A percentile compares a stretch with the other conserved stretches of the same genome.
Evolutionary conservation across 2,113 vertebrate species (phyloP).

Genomic region (Nansenia antarctica): DNA sequence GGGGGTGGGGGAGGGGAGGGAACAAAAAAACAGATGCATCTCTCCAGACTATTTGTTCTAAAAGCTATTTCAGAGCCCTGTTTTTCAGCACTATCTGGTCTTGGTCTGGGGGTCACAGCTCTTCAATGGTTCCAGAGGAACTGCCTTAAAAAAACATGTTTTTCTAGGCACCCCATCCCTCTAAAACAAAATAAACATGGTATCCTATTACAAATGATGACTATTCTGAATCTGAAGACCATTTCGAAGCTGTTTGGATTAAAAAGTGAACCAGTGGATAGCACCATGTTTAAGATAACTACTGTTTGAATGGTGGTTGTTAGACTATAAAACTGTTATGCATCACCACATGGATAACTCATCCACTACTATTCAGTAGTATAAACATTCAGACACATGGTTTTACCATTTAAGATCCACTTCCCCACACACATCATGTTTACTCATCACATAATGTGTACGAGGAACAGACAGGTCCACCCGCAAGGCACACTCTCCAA

Average conservation of each 20-base stretch:
- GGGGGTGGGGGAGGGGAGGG: conserved; percentile 57
- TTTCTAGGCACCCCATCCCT: neutral
- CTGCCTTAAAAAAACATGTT: neutral
- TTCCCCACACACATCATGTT: neutral
- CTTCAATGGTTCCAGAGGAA: conserved; percentile 16
- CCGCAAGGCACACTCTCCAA: conserved; percentile 46
- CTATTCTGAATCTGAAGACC: neutral
- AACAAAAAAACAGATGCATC: conserved; percentile 71
- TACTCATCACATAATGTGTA: conserved; percentile 33
- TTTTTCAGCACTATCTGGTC: conserved; percentile 27
- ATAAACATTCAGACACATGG: conserved; percentile 37
- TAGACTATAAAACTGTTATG: neutral
- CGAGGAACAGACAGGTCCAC: conserved; percentile 19
- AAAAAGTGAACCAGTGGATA: no score
- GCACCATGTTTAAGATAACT: neutral
- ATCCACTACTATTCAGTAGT: conserved; percentile 27
- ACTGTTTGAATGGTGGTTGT: neutral
- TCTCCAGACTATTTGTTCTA: conserved; percentile 52
- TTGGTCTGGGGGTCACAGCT: conserved; percentile 6
- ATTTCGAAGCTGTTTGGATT: no score
- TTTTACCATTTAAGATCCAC: conserved; percentile 39
- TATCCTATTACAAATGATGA: neutral
- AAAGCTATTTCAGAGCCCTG: conserved; percentile 34
- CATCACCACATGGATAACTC: neutral
- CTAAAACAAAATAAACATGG: neutral